Evolutionary conservation across 1,140 invertebrate genomes (phyloP).

Genomic region (Diachasma alloeum): DNA sequence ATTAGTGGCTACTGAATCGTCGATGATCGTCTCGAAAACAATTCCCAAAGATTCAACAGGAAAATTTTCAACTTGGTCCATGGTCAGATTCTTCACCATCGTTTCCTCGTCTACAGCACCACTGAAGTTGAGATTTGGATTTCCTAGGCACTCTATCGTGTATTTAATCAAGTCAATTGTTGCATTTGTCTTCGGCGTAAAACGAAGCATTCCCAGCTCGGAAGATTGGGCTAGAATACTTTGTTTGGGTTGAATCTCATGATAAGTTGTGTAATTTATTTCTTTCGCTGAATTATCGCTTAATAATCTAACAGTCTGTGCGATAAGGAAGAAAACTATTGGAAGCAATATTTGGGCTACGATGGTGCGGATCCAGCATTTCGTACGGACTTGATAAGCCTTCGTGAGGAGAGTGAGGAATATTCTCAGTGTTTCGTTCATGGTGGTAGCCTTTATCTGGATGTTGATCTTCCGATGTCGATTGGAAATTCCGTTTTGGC

Average conservation of each 20-base stretch:
- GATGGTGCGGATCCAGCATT: neutral
- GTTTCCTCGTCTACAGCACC: slow-evolving; percentile 50
- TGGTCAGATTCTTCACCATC: slow-evolving; percentile 46
- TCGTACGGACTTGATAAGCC: neutral
- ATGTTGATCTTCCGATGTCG: neutral
- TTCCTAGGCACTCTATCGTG: neutral
- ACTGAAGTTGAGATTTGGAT: neutral
- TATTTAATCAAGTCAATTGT: neutral
- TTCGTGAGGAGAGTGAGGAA: neutral
- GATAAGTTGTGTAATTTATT: neutral
- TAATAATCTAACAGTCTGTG: neutral
- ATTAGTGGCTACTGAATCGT: slow-evolving; percentile 35
- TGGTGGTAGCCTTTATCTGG: neutral
- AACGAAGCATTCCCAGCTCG: neutral
- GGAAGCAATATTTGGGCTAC: neutral
- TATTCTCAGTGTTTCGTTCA: neutral
- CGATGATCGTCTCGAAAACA: slow-evolving; percentile 46
- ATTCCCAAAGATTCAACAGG: slow-evolving; percentile 34
- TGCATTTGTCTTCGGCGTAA: neutral
- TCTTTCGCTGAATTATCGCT: neutral
- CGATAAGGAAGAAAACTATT: neutral
- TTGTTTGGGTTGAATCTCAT: neutral
- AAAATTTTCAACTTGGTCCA: slow-evolving; percentile 30
- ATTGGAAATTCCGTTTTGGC: neutral
- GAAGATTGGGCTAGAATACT: neutral